Evolutionary conservation across 2,113 vertebrate species (phyloP).

Genomic region (Protomyctophum bolini): DNA sequence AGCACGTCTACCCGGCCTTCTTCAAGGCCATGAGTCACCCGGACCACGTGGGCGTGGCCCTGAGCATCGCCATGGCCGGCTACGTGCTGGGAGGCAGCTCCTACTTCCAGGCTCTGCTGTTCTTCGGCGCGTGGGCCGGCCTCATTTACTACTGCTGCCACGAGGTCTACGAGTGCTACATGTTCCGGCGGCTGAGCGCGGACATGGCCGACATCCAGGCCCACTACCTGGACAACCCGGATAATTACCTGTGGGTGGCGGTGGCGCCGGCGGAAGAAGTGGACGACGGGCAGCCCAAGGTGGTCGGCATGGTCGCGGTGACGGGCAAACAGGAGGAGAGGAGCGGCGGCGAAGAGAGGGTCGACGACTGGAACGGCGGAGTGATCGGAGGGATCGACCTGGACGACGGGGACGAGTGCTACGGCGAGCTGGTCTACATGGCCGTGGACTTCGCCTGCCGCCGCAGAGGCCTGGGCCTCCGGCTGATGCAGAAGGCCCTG

Average conservation of each 20-base stretch:
- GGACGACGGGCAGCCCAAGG: conserved; percentile 46
- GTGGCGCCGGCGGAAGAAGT: conserved; percentile 61
- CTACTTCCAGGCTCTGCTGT: conserved; percentile 69
- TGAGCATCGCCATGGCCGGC: conserved; percentile 73
- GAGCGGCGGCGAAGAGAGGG: conserved; percentile 22
- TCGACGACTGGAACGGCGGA: conserved; percentile 52
- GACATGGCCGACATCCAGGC: conserved; percentile 69
- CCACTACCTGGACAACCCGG: conserved; percentile 66
- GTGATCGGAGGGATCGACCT: background rate
- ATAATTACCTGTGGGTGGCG: conserved; percentile 73
- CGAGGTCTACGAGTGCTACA: conserved; percentile 65
- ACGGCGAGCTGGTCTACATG: conserved; percentile 59
- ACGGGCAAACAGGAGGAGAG: conserved; percentile 28
- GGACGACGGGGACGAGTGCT: conserved; percentile 20
- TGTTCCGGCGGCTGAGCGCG: conserved; percentile 45
- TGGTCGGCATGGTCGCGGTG: conserved; percentile 65
- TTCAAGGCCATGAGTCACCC: conserved; percentile 71
- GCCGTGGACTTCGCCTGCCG: conserved; percentile 55
- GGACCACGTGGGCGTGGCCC: conserved; percentile 70
- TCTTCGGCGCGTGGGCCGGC: conserved; percentile 66
- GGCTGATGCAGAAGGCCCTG: conserved; percentile 53
- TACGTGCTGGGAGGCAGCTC: conserved; percentile 75
- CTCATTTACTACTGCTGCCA: conserved; percentile 73
- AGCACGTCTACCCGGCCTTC: conserved; percentile 77
- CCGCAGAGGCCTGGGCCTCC: conserved; percentile 50